These are phyloP conservation scores for Diplazon laetatorius DNA, from an alignment of 2,888 invertebrate genomes.

Conservation along the genomic window DNA sequence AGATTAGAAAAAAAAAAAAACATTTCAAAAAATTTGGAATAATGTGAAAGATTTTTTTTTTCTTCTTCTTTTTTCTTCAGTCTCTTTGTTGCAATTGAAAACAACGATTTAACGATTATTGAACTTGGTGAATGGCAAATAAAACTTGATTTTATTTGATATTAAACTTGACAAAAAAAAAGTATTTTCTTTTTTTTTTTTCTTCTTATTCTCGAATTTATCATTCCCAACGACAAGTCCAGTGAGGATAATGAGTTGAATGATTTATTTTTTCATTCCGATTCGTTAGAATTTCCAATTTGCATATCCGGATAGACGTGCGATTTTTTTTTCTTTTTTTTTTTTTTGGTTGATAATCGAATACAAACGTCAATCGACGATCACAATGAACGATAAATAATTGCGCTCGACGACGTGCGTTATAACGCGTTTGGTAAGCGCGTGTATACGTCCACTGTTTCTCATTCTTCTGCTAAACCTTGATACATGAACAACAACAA, in stretches of 20 bases:
- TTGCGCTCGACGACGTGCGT: not conserved
- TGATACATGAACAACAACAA: slow-evolving; percentile 65
- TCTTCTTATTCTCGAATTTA: too few species aligned
- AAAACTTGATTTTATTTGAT: too few species aligned
- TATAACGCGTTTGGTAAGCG: slow-evolving; percentile 14
- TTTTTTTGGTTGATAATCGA: too few species aligned
- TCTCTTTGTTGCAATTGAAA: too few species aligned
- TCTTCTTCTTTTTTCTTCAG: too few species aligned
- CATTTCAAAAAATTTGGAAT: too few species aligned
- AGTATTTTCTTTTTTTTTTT: too few species aligned
- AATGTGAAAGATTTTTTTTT: not conserved
- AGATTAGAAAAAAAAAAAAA: too few species aligned
- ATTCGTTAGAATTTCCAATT: not conserved
- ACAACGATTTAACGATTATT: too few species aligned
- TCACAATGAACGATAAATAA: slow-evolving; percentile 21
- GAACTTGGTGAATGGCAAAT: too few species aligned
- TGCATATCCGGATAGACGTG: slow-evolving; percentile 41
- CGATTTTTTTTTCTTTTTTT: slow-evolving; percentile 29
- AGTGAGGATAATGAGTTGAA: not conserved
- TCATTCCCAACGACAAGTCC: too few species aligned
- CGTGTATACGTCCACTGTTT: slow-evolving; percentile 69
- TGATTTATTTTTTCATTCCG: slow-evolving; percentile 3
- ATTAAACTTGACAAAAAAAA: too few species aligned
- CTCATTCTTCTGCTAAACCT: slow-evolving; percentile 76
- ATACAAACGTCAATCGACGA: slow-evolving; percentile 28